Conservation (phyloP, 2,888 invertebrate genomes). For the Lycocerus yunnanus region DNA sequence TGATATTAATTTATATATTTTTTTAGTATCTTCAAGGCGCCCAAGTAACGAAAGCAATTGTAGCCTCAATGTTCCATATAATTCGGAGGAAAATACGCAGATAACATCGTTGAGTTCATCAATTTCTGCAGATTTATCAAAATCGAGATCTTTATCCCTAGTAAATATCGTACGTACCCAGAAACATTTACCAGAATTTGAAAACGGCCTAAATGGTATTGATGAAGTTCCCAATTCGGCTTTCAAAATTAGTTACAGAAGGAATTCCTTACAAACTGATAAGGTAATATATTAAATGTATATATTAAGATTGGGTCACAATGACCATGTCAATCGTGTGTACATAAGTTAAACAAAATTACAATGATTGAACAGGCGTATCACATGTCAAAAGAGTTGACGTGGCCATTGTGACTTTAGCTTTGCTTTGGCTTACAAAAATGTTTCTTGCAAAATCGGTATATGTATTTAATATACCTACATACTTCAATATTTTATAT, state of each 20-base stretch:
- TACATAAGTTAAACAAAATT: too few species aligned
- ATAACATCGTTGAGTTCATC: conserved; percentile 30
- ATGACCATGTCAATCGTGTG: too few species aligned
- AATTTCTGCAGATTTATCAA: conserved; percentile 23
- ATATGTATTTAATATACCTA: too few species aligned
- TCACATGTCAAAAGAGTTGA: too few species aligned
- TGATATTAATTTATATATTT: neutral
- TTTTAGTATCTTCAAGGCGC: conserved; percentile 47
- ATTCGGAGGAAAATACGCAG: conserved; percentile 42
- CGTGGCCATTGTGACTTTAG: too few species aligned
- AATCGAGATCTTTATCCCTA: conserved; percentile 45
- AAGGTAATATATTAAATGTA: conserved; percentile 35
- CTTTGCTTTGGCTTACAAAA: too few species aligned
- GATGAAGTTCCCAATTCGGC: conserved; percentile 46
- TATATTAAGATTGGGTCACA: too few species aligned
- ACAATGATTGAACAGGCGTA: too few species aligned
- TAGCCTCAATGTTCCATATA: conserved; percentile 47
- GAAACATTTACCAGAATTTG: conserved; percentile 37
- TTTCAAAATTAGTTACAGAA: conserved; percentile 36
- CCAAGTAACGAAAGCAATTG: conserved; percentile 49
- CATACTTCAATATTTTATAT: too few species aligned
- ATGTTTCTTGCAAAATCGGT: too few species aligned
- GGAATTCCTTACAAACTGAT: conserved; percentile 49
- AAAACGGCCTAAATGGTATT: conserved; percentile 46
- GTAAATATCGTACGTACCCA: conserved; percentile 41